Base-by-base conservation (phyloP, 2,888 invertebrate genomes). In the Ichneumoninae sp. region DNA sequence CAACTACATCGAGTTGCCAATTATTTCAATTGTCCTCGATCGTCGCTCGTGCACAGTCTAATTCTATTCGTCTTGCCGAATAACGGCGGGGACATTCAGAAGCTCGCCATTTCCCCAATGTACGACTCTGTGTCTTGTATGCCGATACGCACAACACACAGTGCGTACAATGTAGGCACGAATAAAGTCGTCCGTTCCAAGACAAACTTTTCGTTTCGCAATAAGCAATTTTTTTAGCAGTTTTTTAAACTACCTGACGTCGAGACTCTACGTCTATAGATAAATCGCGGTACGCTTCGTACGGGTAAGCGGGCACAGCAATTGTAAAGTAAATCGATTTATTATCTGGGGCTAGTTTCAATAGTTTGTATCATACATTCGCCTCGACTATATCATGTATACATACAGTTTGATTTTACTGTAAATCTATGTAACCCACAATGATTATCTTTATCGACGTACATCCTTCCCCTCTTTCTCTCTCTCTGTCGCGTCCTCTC, bases 271-370 rank as follows among this genome's bases (percentile, higher is more conserved):
- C 44, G 13, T 16, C 44, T 47, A 1, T 16, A 47, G 54, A 22
- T 10, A 22, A 10, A 57, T 22, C 10, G 54, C 54, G 2, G 22
- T 4, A 57, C 8, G 66, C 6, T 16, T 26, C 50, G 65, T 52
- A 22, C 26, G 30, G 22, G 54, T 50, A 16, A 50, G 22, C 33
- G 69, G 50, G 8, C 71, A 5, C 6, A 66, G n/a, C n/a, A n/a
- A 10, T 3, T 33, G 68, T 84, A 79, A 82, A 71, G 81, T 57
- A 82, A 79, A 74, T 86, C 57, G 36, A 71, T 82, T 84, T 82
- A 83, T 81, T 83, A 40, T 75, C 63, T 22, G 54, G 33, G 30
- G 16, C 26, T 47, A 44, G 36, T 69, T 75, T 47, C 69, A 79
- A 82, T 71, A 57, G 60, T 74, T 75, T 22, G 50, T 47, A 75